Conservation (phyloP, 1,140 invertebrate species). For the Drosophila azteca region DNA sequence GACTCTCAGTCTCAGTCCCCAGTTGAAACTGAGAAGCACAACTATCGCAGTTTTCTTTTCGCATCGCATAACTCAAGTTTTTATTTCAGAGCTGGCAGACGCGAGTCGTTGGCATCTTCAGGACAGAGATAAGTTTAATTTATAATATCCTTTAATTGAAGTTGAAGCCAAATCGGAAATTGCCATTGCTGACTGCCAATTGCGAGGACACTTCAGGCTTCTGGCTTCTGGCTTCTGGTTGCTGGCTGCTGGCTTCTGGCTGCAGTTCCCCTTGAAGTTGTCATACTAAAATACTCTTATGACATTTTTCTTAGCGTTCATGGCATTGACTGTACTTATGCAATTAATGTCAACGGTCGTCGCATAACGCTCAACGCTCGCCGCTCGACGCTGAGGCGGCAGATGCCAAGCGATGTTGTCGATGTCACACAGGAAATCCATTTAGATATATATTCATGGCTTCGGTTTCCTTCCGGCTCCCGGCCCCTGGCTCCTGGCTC, state of each 20-base stretch:
- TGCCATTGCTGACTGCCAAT: conserved; percentile 17
- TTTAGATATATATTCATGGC: conserved; percentile 59
- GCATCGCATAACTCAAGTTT: neutral
- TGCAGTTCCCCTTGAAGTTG: conserved; percentile 14
- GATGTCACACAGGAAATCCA: conserved; percentile 64
- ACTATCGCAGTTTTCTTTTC: too few species aligned
- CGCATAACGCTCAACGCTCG: conserved; percentile 19
- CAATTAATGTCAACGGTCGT: conserved; percentile 61
- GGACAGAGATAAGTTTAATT: conserved; percentile 18
- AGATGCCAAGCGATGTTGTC: conserved; percentile 6
- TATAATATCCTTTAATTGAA: conserved; percentile 30
- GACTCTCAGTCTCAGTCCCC: too few species aligned
- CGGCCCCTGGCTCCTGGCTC: neutral
- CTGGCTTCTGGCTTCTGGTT: neutral
- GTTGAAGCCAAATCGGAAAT: conserved; percentile 17
- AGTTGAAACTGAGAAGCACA: too few species aligned
- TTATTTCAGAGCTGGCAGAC: too few species aligned
- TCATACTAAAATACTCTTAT: conserved; percentile 42
- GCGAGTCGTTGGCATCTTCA: neutral
- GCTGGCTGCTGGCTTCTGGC: too few species aligned
- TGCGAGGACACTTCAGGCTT: neutral
- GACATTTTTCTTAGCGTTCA: conserved; percentile 28
- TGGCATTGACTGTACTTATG: conserved; percentile 69
- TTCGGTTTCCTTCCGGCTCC: conserved; percentile 6
- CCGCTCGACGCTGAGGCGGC: conserved; percentile 32